Evolutionary conservation across 2,888 invertebrate species (phyloP), one percentile per base, ranked within the genome.

Genomic region (Drosophila eohydei): DNA sequence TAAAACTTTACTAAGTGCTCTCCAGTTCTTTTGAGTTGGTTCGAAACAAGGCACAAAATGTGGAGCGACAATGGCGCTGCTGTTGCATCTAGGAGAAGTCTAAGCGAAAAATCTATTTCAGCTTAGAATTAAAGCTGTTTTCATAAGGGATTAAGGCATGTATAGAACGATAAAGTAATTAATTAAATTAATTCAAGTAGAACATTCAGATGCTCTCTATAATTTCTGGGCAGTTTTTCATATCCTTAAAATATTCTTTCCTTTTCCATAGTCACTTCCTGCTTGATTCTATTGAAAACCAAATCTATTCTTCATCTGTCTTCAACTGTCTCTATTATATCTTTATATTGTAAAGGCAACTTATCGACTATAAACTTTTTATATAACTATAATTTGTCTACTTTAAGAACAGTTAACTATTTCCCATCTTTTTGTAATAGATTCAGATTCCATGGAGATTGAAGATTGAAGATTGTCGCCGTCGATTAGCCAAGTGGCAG

Each of bases 401-500:
- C n/a, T 52, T 52, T 38, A 38, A 38, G 36, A 12, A 6, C 21
- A 1, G 7, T 34, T 34, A 16, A 21, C 16, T 32, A 4, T 50
- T 50, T 16, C 21, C 9, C 38, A 32, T 5, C 38, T 32, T 40
- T 16, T n/a, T 38, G 11, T 38, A 40, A 57, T 48, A 26, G n/a
- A 12, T 44, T 28, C 2, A 9, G 36, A 21, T 41, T 14, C 16
- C 36, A 16, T 21, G n/a, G 50, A 64, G 61, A 62, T 75, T 34
- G 32, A 0, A 26, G 52, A 51, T 55, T 69, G 78, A 56, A 73
- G 62, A 71, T 83, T 71, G 74, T 59, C 71, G 68, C 51, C 65
- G 63, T 63, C 71, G 88, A 88, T 88, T 87, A 87, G 80, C 64
- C 71, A 77, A 80, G 78, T 83, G 78, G 73, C 78, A 74, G 74